Conservation (phyloP, 2,888 invertebrate genomes). For the Metallyticus violacea region DNA sequence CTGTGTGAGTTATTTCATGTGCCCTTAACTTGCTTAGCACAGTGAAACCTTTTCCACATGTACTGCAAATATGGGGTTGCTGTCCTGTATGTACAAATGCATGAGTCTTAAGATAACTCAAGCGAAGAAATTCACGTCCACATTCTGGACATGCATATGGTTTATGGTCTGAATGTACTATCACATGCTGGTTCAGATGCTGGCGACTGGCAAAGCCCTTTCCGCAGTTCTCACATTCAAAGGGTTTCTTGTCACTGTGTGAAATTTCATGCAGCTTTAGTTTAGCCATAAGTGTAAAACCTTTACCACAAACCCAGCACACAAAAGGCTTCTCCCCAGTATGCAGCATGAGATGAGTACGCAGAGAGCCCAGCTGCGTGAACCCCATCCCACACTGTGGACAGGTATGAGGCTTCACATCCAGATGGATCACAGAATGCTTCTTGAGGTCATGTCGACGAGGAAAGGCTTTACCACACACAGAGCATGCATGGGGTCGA, state of each 20-base stretch:
- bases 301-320: neutral
- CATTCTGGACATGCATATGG: neutral
- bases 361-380: neutral
- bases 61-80: neutral
- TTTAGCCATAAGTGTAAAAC: neutral
- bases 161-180: neutral
- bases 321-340: neutral
- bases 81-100: neutral
- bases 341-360: neutral
- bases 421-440: neutral
- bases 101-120: neutral
- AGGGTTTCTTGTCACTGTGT: neutral
- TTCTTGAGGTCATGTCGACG: neutral
- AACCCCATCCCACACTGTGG: neutral
- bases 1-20: neutral
- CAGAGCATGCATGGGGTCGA: neutral
- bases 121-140: neutral
- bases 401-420: neutral
- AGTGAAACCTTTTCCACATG: conserved; percentile 2
- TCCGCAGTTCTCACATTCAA: neutral
- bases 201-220: neutral
- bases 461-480: neutral
- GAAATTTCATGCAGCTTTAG: neutral
- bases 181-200: neutral
- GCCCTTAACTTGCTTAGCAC: neutral